Evolutionary conservation across 2,797 vertebrate species (phyloP).

Genomic region (Hoplostethus mediterraneus): DNA sequence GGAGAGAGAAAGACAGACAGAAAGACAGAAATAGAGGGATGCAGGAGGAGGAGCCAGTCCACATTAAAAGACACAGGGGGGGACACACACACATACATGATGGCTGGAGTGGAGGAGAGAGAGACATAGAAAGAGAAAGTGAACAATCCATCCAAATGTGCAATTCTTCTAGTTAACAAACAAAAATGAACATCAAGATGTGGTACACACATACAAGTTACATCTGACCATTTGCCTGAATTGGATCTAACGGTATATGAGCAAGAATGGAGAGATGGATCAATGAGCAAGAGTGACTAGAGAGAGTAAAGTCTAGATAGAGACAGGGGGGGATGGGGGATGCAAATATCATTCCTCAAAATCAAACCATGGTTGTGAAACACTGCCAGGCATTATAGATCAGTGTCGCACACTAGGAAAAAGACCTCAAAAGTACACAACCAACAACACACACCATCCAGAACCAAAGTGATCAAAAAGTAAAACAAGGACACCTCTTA

Average conservation of each 20-base stretch:
- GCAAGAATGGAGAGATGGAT: conserved; percentile 67
- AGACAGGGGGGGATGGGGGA: conserved; percentile 72
- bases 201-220: conserved; percentile 60
- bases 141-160: conserved; percentile 79
- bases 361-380: conserved; percentile 77
- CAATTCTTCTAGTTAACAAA: conserved; percentile 69
- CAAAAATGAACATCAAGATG: conserved; percentile 68
- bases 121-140: conserved; percentile 62
- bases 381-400: conserved; percentile 80
- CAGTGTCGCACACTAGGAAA: conserved; percentile 75
- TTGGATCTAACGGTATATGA: conserved; percentile 68
- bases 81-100: conserved; percentile 66
- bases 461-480: conserved; percentile 72
- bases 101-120: conserved; percentile 40
- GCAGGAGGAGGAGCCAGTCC: conserved; percentile 81
- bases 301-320: conserved; percentile 48
- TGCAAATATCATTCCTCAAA: conserved; percentile 82
- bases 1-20: conserved; percentile 64
- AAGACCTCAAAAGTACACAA: conserved; percentile 75
- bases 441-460: conserved; percentile 77
- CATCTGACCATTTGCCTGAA: conserved; percentile 65
- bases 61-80: conserved; percentile 79
- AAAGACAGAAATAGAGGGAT: conserved; percentile 73
- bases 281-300: conserved; percentile 54
- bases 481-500: conserved; percentile 58